Evolutionary conservation across 2,797 vertebrate genomes (phyloP), one percentile per base, ranked within the genome.

Genomic region (Muraenolepis orangiensis): DNA sequence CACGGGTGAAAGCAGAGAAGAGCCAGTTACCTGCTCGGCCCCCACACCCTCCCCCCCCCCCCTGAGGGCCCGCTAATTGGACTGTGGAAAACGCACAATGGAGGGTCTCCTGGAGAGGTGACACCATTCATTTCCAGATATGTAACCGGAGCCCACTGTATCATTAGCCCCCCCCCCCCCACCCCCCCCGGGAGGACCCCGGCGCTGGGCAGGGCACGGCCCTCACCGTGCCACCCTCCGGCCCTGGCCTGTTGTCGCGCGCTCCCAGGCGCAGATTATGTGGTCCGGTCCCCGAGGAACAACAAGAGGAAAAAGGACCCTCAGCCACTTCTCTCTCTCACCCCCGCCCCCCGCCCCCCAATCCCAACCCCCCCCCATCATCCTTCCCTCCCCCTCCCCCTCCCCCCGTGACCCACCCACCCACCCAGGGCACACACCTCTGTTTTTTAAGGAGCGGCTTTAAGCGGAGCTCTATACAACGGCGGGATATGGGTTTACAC

Each of bases 191-290:
- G 77, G 76, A 81, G 81, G 76, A 72, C 82, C 74, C 32, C 82
- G 69, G 76, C 72, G 76, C 90, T 88, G 84, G 85, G 90, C 89
- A 87, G 81, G 75, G 80, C 71, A 79, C 20, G 82, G 80, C 85
- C 84, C 82, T 86, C 71, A 76, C 23, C 87, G 92, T 91, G 88
- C 90, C 91, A 90, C 89, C 89, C 90, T 91, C 87, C 76, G 75
- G 84, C 88, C 42, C 84, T 40, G 80, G 69, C 78, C 84, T 80
- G 86, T 93, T 94, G 92, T 94, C 72, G 85, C 72, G 75, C 77
- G 36, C 86, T 86, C 78, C 64, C 51, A 90, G 87, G 85, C 86
- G 82, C 84, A 92, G 89, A 94, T 93, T 93, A 93, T 89, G 88
- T 91, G 90, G 87, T 89, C 32, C 70, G 89, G 87, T 89, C 90